Evolutionary conservation across 2,797 vertebrate species (phyloP).

Genomic region (Bryconaethiops microstoma): DNA sequence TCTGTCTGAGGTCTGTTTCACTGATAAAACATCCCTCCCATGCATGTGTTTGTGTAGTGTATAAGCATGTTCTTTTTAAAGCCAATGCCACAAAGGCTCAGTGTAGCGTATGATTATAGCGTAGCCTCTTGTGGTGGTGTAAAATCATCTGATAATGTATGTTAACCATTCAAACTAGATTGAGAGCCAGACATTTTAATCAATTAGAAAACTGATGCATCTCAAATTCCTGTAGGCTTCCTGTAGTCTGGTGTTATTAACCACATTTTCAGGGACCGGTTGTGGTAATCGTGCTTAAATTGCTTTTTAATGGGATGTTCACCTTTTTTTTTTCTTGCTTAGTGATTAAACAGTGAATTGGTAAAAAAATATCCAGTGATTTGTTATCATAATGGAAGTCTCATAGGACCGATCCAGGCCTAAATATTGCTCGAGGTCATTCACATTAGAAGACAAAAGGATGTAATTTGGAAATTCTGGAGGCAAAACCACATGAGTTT

Average conservation of each 20-base stretch:
- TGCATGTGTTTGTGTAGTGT: neutral
- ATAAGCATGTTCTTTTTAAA: neutral
- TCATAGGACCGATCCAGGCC: neutral
- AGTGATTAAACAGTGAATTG: neutral
- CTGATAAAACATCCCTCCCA: neutral
- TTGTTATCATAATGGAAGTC: neutral
- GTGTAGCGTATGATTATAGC: neutral
- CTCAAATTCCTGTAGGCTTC: neutral
- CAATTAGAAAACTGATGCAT: neutral
- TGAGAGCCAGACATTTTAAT: slow-evolving; percentile 12
- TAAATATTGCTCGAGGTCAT: neutral
- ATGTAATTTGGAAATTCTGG: neutral
- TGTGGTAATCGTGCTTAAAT: neutral
- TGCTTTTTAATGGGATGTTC: neutral
- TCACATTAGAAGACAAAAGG: neutral
- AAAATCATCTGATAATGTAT: neutral
- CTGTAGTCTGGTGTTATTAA: slow-evolving; percentile 23
- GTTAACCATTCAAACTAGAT: neutral
- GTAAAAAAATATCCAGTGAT: neutral
- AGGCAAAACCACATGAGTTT: too few species aligned
- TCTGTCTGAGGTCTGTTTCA: neutral
- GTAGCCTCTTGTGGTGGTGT: too few species aligned
- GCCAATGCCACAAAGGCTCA: neutral
- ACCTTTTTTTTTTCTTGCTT: neutral
- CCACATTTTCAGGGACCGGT: neutral